Evolutionary conservation across 64 coral and sea anemone genomes (phyloP), one percentile per base, ranked within the genome.

Genomic region (Montipora sp.): DNA sequence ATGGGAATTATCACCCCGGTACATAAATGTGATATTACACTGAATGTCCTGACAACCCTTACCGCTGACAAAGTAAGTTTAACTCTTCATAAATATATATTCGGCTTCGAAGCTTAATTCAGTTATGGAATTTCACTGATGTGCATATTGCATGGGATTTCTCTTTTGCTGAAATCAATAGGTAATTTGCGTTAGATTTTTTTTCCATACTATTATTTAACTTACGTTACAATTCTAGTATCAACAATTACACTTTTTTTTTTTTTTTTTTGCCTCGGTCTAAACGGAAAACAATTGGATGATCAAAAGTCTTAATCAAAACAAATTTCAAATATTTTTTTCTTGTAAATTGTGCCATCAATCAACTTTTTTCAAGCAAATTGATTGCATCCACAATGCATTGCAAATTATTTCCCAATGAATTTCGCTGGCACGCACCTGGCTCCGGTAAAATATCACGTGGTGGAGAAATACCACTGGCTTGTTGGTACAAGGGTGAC

Each of bases 311-410:
- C 60, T 63, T 19, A 10, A 55, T 55, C 6, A 55, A 55, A 55
- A 7, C 6, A 55, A 5, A 5, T 55, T 66, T 66, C 61, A 36
- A 36, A 36, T 36, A 36, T 36, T 36, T 36, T 36, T 14, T 14
- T 66, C 16, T 66, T 14, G 4, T 66, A 66, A 66, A 66, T 18
- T 66, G 15, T 15, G 12, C 48, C 21, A 75, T 22, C 11, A 50
- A 48, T 84, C 36, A 84, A 7, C 47, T 24, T 85, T 72, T 85
- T 85, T 85, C 82, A 48, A 85, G 68, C 7, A 85, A 71, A 72
- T 85, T 85, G 45, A 85, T 85, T n/a, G 82, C 82, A 85, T 85
- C 82, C 44, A 85, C 61, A 23, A 85, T 85, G n/a, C 82, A 85
- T n/a, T 85, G 61, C 82, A 85, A 85, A 50, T 85, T 85, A 71